A percentile compares a stretch with the other conserved stretches of the same genome.
Evolutionary conservation across 2,888 invertebrate genomes (phyloP).

Genomic region (Phrixothrix hirtus): DNA sequence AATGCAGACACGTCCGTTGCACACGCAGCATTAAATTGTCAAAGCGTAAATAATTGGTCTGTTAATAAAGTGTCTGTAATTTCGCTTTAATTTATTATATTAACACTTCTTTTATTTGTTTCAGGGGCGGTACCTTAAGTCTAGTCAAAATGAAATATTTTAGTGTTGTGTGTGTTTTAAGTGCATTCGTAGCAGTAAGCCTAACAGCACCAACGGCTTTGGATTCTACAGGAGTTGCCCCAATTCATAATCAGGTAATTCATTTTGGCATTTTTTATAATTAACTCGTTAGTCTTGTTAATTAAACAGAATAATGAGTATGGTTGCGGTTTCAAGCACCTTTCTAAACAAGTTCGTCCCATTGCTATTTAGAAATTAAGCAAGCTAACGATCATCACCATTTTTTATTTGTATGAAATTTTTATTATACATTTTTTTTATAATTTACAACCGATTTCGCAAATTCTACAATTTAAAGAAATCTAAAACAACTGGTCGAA

Average conservation of each 20-base stretch:
- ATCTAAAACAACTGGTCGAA: too few species aligned
- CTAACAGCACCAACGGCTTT: conserved; percentile 48
- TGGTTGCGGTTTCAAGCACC: too few species aligned
- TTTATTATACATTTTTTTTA: too few species aligned
- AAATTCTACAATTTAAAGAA: too few species aligned
- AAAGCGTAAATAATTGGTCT: conserved; percentile 9
- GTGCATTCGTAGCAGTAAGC: conserved; percentile 51
- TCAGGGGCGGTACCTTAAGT: conserved; percentile 54
- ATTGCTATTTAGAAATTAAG: too few species aligned
- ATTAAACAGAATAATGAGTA: neutral
- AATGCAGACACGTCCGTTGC: conserved; percentile 4
- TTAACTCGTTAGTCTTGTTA: neutral
- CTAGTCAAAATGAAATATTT: conserved; percentile 57
- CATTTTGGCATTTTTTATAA: neutral
- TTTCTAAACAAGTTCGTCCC: too few species aligned
- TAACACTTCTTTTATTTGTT: conserved; percentile 47
- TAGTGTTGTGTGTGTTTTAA: conserved; percentile 54
- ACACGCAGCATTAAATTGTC: conserved; percentile 3
- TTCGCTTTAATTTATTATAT: neutral
- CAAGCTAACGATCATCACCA: too few species aligned
- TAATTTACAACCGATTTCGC: too few species aligned
- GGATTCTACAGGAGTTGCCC: conserved; percentile 32
- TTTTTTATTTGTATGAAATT: too few species aligned
- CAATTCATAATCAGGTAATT: conserved; percentile 49
- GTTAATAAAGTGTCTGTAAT: neutral